Percentiles rank a stretch among this genome's conserved stretches.
These are phyloP conservation scores for Bovichtus variegatus DNA, from an alignment of 2,797 vertebrate species.

Conservation along the genomic window DNA sequence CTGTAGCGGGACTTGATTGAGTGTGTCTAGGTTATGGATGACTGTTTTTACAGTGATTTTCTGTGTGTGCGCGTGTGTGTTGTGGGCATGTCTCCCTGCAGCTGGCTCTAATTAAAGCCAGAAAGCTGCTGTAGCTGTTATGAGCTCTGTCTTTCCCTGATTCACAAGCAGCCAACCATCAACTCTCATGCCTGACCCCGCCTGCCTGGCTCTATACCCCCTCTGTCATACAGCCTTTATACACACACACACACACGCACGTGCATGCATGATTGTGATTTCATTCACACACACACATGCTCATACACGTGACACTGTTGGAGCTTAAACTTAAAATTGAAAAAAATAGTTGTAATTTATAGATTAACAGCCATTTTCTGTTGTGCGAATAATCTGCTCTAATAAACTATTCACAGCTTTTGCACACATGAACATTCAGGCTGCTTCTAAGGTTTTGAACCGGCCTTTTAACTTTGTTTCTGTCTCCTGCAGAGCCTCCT, in stretches of 20 bases:
- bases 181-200: conserved; percentile 71
- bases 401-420: not conserved
- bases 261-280: not conserved
- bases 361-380: not conserved
- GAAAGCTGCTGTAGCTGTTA: conserved; percentile 81
- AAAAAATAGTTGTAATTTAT: not conserved
- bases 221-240: conserved; percentile 17
- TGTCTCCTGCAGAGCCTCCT: conserved; percentile 88
- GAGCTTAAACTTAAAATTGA: conserved; percentile 1
- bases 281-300: conserved; percentile 1
- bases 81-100: conserved; percentile 79
- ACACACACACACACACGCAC: conserved; percentile 14
- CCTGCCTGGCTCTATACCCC: conserved; percentile 49
- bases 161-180: conserved; percentile 89
- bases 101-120: conserved; percentile 85
- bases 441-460: not conserved
- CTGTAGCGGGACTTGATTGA: conserved; percentile 70
- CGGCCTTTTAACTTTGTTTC: not conserved
- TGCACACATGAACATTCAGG: not conserved
- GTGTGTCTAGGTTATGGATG: conserved; percentile 76
- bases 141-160: conserved; percentile 78
- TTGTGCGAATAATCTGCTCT: not conserved
- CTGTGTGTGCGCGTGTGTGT: conserved; percentile 58
- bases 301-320: conserved; percentile 15
- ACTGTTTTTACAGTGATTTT: conserved; percentile 83